Percentiles rank a stretch among this genome's conserved stretches.
Evolutionary conservation across 2,113 vertebrate genomes (phyloP).

Genomic region (Gallinago paraguaiae): DNA sequence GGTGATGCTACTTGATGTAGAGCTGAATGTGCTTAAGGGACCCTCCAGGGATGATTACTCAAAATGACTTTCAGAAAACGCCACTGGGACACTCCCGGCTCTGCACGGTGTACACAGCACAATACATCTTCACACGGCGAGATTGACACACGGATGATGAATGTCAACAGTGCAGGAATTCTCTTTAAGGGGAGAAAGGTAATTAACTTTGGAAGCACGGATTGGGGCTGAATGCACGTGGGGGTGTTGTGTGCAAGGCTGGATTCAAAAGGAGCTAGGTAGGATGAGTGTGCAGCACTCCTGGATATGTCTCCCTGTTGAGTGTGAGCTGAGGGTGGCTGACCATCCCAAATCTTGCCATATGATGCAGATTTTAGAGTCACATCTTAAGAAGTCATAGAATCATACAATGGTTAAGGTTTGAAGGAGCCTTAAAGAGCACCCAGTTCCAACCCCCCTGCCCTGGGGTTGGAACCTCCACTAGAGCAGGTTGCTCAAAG

Average conservation of each 20-base stretch:
- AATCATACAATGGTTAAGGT: not conserved
- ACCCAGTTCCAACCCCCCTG: not conserved
- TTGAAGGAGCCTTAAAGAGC: not conserved
- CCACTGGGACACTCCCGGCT: not conserved
- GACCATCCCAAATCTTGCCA: not conserved
- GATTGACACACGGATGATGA: not conserved
- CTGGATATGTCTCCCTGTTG: not conserved
- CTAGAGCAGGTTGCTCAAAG: not conserved
- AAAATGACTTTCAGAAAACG: not conserved
- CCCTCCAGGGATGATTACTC: not conserved
- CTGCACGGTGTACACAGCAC: accelerated
- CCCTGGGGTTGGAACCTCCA: not conserved
- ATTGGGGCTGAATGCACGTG: not conserved
- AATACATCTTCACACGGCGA: not conserved
- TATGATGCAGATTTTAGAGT: not conserved
- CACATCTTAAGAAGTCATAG: not conserved
- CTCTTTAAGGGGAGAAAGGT: not conserved
- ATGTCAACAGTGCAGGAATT: not conserved
- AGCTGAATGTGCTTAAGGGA: not conserved
- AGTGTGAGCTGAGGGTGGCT: not conserved
- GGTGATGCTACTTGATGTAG: not conserved
- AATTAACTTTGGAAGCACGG: not conserved
- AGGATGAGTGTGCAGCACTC: not conserved
- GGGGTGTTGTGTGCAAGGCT: not conserved
- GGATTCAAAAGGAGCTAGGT: not conserved